These are phyloP conservation scores for Cecropterus lyciades DNA, from an alignment of 1,140 invertebrate genomes.

Conservation along the genomic window DNA sequence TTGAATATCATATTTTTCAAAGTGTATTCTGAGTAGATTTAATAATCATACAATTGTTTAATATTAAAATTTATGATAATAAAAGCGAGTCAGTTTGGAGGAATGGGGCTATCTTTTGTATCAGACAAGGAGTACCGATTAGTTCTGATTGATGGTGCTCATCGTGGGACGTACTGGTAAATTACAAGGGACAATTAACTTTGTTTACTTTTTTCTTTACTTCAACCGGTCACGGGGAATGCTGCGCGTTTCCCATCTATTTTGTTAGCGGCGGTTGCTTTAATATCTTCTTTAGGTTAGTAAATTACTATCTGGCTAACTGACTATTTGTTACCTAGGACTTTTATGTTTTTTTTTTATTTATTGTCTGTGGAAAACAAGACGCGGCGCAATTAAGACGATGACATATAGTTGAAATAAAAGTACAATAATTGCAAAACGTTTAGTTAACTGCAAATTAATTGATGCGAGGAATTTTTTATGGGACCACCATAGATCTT, in stretches of 20 bases:
- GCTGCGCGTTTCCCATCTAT: constrained; percentile 6
- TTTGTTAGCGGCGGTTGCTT: constrained; percentile 22
- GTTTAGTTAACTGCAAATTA: neutral
- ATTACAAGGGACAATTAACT: constrained; percentile 34
- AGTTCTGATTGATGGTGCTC: constrained; percentile 36
- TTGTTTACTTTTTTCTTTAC: constrained; percentile 34
- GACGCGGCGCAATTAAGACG: constrained; percentile 7
- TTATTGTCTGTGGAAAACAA: constrained; percentile 17
- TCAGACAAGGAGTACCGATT: constrained; percentile 14
- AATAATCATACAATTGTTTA: no score
- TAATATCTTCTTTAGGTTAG: constrained; percentile 31
- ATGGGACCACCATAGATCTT: constrained; percentile 1
- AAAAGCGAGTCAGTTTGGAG: no score
- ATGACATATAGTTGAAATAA: neutral
- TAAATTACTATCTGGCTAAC: constrained; percentile 7
- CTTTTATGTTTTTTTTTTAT: constrained; percentile 21
- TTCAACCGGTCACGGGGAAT: constrained; percentile 5
- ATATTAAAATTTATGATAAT: no score
- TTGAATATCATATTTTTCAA: no score
- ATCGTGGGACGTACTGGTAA: constrained; percentile 19
- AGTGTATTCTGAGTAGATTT: no score
- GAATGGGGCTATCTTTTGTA: neutral
- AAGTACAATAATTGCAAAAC: constrained; percentile 9
- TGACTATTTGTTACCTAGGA: constrained; percentile 18
- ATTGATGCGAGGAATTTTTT: neutral